phyloP scores from a whole-genome alignment of 1,140 invertebrate species.

The Chrysoperla carnea region DNA sequence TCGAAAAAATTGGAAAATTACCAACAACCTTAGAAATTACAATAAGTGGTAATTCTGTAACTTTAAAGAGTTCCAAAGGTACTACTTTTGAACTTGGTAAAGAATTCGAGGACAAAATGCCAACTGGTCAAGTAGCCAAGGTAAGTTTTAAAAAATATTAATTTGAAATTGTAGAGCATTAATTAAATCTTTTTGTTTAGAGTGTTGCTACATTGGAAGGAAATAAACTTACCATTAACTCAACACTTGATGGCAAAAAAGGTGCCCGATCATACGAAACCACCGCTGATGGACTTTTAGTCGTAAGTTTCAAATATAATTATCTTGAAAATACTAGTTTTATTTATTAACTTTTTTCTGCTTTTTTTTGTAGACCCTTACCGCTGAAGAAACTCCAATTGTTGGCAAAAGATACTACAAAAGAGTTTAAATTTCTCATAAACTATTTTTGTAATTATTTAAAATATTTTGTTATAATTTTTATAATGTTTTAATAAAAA shows the following conservation, averaged over 20 bases:
- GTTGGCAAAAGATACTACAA: slow-evolving; percentile 16
- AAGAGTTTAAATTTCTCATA: not conserved
- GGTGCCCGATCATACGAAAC: slow-evolving; percentile 32
- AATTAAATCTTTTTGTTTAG: slow-evolving; percentile 30
- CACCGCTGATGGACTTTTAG: slow-evolving; percentile 29
- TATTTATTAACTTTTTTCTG: no score
- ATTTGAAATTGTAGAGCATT: no score
- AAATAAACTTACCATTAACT: slow-evolving; percentile 31
- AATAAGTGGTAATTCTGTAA: not conserved
- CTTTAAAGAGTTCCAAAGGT: not conserved
- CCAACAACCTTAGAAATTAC: not conserved
- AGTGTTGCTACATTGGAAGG: slow-evolving; percentile 29
- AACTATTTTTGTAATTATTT: not conserved
- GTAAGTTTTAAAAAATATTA: no score
- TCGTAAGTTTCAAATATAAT: slow-evolving; percentile 23
- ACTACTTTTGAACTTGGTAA: not conserved
- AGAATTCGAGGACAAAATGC: slow-evolving; percentile 1
- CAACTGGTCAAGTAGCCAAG: slow-evolving; percentile 1
- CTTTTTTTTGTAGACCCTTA: slow-evolving; percentile 10
- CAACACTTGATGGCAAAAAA: slow-evolving; percentile 27
- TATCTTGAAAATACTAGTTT: no score
- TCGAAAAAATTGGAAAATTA: not conserved
- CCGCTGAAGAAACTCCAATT: slow-evolving; percentile 9
- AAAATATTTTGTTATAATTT: not conserved
- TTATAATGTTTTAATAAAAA: slow-evolving; percentile 3